Evolutionary conservation across 2,797 vertebrate species (phyloP).

Genomic region (Varecia variegata): DNA sequence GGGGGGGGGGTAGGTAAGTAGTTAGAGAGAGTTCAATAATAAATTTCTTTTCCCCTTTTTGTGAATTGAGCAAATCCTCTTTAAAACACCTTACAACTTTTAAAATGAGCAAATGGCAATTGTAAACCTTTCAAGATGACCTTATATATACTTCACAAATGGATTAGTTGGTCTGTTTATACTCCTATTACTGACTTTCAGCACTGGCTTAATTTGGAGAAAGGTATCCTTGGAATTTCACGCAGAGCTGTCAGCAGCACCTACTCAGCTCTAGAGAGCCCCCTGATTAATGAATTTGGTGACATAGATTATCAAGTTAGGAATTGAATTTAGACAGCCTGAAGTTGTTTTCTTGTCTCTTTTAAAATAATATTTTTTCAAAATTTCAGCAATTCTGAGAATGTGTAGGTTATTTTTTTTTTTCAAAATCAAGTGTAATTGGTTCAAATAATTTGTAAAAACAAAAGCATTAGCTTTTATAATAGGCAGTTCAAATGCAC

Average conservation of each 20-base stretch:
- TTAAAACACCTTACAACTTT: background rate
- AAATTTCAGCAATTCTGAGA: background rate
- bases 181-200: background rate
- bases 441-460: background rate
- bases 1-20: too few species aligned
- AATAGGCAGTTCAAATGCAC: background rate
- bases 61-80: background rate
- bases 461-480: background rate
- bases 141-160: background rate
- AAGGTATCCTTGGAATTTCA: constrained; percentile 23
- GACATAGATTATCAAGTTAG: background rate
- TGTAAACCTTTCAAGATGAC: constrained; percentile 16
- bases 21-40: background rate
- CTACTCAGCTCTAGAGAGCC: background rate
- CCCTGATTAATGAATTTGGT: background rate
- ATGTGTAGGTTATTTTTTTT: background rate
- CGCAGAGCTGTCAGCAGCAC: background rate
- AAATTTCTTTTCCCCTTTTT: background rate
- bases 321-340: constrained; percentile 12
- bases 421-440: background rate
- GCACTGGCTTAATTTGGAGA: background rate
- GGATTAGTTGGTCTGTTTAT: background rate
- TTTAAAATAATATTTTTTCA: background rate
- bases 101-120: constrained; percentile 43
- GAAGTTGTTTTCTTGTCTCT: background rate